Conservation (phyloP, 2,113 vertebrate species). For the Ctenomys sociabilis region DNA sequence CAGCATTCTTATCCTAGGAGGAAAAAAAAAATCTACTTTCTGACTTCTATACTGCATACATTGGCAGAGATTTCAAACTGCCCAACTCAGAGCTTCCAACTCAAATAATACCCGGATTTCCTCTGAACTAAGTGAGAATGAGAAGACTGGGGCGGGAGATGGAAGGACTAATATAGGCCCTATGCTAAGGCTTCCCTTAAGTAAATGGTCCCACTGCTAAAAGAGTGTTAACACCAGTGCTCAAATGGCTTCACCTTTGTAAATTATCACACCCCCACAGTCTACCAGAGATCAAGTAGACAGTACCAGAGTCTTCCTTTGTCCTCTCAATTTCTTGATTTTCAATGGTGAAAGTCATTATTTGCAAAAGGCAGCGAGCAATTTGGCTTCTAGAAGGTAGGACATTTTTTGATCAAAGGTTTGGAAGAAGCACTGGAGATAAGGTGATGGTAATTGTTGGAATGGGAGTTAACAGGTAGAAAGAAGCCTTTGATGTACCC, state of each 20-base stretch:
- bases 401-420: fast-evolving
- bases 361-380: neutral
- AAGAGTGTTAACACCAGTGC: neutral
- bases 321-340: neutral
- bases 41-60: neutral
- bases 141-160: neutral
- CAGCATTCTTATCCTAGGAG: neutral
- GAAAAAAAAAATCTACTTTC: neutral
- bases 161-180: neutral
- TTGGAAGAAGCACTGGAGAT: neutral
- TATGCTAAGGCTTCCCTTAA: neutral
- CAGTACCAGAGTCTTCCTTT: neutral
- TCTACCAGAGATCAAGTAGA: neutral
- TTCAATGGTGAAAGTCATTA: neutral
- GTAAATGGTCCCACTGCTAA: neutral
- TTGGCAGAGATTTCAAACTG: neutral
- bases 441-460: fast-evolving
- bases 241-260: neutral
- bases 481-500: neutral
- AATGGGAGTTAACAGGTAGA: too few relatives aligned
- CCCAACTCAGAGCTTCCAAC: neutral
- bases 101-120: fast-evolving
- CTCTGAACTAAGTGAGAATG: neutral
- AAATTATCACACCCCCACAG: neutral
- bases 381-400: neutral